Percentiles rank a stretch among this genome's conserved stretches.
Conservation (phyloP, 2,113 vertebrate genomes). For the Ictidomys tridecemlineatus region DNA sequence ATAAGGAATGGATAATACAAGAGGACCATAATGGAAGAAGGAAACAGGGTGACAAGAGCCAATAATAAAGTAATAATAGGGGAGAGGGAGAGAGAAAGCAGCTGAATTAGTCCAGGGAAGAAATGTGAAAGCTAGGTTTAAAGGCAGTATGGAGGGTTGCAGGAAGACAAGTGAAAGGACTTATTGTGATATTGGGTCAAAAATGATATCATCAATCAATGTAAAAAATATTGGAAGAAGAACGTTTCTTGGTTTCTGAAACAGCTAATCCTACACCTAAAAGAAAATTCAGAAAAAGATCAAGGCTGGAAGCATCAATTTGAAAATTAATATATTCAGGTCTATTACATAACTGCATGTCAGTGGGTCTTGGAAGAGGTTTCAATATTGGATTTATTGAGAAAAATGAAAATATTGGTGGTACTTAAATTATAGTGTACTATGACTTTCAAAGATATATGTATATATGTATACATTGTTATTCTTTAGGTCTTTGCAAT, state of each 20-base stretch:
- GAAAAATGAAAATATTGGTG: background rate
- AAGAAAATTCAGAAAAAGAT: background rate
- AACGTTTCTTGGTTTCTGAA: background rate
- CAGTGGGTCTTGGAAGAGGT: background rate
- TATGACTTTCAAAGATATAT: background rate
- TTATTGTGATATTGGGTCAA: background rate
- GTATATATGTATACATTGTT: background rate
- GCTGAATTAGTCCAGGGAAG: background rate
- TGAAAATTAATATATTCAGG: background rate
- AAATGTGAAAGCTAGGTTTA: background rate
- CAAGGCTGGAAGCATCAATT: background rate
- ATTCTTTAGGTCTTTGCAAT: background rate
- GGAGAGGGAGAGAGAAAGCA: background rate
- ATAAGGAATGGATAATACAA: background rate
- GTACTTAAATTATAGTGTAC: background rate
- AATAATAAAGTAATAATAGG: background rate
- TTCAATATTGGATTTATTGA: background rate
- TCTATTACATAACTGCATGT: background rate
- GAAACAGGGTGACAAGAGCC: background rate
- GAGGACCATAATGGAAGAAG: background rate
- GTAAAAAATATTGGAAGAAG: background rate
- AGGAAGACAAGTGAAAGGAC: background rate
- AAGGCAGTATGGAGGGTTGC: background rate
- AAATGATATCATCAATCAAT: background rate
- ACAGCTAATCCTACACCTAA: no score